Conservation (phyloP, 2,797 vertebrate species). For the Mergus octosetaceus region DNA sequence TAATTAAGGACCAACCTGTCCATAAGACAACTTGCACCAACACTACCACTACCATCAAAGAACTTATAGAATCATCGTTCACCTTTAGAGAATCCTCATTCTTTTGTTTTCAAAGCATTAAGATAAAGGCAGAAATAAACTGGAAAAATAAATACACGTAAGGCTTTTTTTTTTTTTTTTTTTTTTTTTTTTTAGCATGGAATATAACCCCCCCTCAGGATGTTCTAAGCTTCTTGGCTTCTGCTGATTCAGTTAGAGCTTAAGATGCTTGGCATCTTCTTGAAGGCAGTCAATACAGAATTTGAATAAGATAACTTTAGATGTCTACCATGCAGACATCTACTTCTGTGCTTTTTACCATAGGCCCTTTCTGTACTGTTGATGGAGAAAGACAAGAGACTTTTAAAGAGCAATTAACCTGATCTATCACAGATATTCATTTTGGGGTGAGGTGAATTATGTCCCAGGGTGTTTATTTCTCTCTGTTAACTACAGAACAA, state of each 20-base stretch:
- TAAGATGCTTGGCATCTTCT: background rate
- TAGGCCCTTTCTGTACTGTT: background rate
- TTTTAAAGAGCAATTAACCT: background rate
- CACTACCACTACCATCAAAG: background rate
- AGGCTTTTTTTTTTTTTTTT: background rate
- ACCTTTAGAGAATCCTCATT: background rate
- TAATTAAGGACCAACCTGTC: background rate
- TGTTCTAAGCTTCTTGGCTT: background rate
- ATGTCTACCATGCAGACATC: background rate
- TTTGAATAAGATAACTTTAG: background rate
- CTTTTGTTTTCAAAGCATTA: background rate
- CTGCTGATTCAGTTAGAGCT: background rate
- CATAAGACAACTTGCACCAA: background rate
- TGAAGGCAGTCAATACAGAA: background rate
- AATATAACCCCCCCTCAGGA: background rate
- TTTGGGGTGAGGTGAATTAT: background rate
- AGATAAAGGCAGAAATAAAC: background rate
- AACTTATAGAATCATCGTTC: background rate
- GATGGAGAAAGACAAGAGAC: background rate
- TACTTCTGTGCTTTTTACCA: background rate
- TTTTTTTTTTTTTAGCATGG: background rate
- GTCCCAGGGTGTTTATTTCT: background rate
- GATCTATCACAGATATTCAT: background rate
- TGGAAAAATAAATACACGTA: background rate
- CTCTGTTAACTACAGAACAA: background rate